Evolutionary conservation across 2,113 vertebrate species (phyloP), one percentile per base, ranked within the genome.

Genomic region (Erythrocebus patas): DNA sequence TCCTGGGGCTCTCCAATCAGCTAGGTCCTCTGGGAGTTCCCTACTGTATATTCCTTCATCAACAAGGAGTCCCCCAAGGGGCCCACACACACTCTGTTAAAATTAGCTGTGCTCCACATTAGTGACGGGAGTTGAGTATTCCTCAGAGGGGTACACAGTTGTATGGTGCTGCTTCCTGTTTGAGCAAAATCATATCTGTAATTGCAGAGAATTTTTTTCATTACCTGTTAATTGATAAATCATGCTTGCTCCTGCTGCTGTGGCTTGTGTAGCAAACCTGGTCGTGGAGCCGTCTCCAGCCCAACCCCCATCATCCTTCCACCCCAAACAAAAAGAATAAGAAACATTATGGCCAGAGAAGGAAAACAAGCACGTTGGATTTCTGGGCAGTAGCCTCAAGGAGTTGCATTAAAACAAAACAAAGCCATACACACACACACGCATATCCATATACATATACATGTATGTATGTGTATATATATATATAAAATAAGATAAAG

Each of bases 141-240:
- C 99, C 99, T 99, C 99, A 98, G 98, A 99, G 99, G 99, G 99
- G 98, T 94, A 95, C 97, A 98, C 82, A 3, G 98, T 99, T 99
- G 99, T 98, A 95, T 99, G 99, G 99, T 99, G 98, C 99, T 98
- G 99, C 99, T 99, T 99, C 99, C 99, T 99, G 99, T 99, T 99
- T 99, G 98, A 98, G 98, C 97, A 99, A 99, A 99, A 99, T 99
- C 99, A 99, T 99, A 99, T 99, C 98, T 99, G 99, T 99, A 99
- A 99, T 99, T 99, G 99, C 99, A 99, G 98, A 98, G 99, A 99
- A 94, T 99, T 99, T 99, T 99, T 98, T 99, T 99, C 99, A 99
- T 99, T 99, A 99, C 99, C 99, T 99, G 99, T 99, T 99, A 99
- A 99, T 99, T 99, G 99, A 99, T 99, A 99, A 99, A 99, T 99